Evolutionary conservation across 2,113 vertebrate species (phyloP), one percentile per base, ranked within the genome.

Genomic region (Dipodomys merriami): DNA sequence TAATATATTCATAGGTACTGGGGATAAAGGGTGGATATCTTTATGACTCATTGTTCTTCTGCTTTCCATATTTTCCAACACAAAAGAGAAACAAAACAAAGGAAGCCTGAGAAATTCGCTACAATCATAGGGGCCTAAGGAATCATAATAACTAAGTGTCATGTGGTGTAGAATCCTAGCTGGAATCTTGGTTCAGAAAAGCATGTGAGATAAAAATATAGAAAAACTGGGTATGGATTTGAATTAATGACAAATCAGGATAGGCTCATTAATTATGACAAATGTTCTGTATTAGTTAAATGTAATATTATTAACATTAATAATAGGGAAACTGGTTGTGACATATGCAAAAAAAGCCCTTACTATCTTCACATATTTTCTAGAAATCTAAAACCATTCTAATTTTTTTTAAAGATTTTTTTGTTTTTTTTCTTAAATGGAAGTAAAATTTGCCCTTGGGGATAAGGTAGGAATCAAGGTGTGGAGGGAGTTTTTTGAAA

Each of bases 371-470:
- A 73, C 4, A 64, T 6, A 16, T 74, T 86, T 82, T 81, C 57
- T 85, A 71, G 30, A 39, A 65, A 80, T 74, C 30, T 60, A 62
- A 72, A 93, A 93, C 35, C 57, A 69, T 78, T 57, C 64, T 86
- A 83, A 92, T 62, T 35, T 60, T 69, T 35, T 69, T 62, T 35
- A 49, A 73, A 91, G 65, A 87, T 39, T 39, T 39, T 39, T 39
- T 39, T 39, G 39, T 39, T 39, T 39, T 39, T 39, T 39, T 39
- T 39, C 39, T 39, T 39, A 39, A 39, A 39, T 64, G 39, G 2
- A 71, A 72, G n/a, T 23, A 27, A 83, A 79, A 3, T 4, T 64
- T 35, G 39, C 3, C 2, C 15, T 20, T 82, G 9, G 18, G 46
- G 46, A 6, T 68, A 33, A 6, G 46, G 16, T 39, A 23, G 39